These are phyloP conservation scores for Bursaphelenchus okinawaensis DNA, from an alignment of 2,888 invertebrate species.

Conservation along the genomic window DNA sequence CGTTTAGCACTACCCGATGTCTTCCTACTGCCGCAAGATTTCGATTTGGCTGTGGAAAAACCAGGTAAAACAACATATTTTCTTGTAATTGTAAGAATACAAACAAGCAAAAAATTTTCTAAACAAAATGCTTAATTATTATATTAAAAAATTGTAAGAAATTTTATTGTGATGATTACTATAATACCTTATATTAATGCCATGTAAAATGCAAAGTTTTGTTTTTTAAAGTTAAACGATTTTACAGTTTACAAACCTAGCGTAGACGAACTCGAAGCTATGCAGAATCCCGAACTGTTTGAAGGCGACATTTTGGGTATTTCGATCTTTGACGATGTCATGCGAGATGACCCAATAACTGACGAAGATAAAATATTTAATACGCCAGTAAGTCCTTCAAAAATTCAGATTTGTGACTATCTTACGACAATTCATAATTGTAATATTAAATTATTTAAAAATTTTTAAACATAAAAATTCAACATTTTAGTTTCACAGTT, in stretches of 20 bases:
- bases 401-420: not conserved
- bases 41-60: slow-evolving; percentile 43
- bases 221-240: slow-evolving; percentile 5
- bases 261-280: not conserved
- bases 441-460: slow-evolving; percentile 8
- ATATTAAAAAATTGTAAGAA: too few species aligned
- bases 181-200: too few species aligned
- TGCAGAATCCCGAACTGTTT: slow-evolving; percentile 58
- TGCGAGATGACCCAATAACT: slow-evolving; percentile 35
- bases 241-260: not conserved
- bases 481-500: slow-evolving; percentile 51
- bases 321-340: slow-evolving; percentile 30
- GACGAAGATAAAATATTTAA: slow-evolving; percentile 25
- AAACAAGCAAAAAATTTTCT: too few species aligned
- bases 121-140: too few species aligned
- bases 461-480: not conserved
- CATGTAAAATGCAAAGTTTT: too few species aligned
- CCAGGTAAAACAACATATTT: slow-evolving; percentile 27
- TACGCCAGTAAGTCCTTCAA: slow-evolving; percentile 15
- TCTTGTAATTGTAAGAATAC: too few species aligned
- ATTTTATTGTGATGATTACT: too few species aligned
- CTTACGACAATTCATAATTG: not conserved
- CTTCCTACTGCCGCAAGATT: slow-evolving; percentile 52
- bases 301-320: slow-evolving; percentile 66
- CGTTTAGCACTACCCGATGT: slow-evolving; percentile 46